Percentiles rank a stretch among this genome's conserved stretches.
Conservation (phyloP, 2,797 vertebrate species). For the Natrix natrix region DNA sequence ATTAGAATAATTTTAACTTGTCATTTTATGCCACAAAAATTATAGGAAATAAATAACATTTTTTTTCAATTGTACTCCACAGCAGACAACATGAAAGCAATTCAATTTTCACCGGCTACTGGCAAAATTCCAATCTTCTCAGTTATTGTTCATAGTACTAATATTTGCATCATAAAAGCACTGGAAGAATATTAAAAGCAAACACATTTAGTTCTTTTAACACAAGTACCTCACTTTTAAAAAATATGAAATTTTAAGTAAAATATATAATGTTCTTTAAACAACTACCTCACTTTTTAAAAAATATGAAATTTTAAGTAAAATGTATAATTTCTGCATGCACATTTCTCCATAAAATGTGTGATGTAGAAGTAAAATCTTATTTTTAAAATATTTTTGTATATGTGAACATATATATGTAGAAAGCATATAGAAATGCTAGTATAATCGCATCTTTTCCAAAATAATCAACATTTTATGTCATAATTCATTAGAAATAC, state of each 20-base stretch:
- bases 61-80: not conserved
- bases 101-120: not conserved
- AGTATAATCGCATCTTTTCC: not conserved
- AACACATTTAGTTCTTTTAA: not conserved
- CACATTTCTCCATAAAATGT: not conserved
- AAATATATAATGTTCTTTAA: not conserved
- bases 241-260: not conserved
- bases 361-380: not conserved
- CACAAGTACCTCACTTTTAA: not conserved
- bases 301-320: not conserved
- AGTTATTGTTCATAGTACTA: not conserved
- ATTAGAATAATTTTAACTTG: not conserved
- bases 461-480: not conserved
- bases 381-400: not conserved
- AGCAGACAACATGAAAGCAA: not conserved
- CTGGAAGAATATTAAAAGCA: not conserved
- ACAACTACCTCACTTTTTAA: not conserved
- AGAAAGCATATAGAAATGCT: not conserved
- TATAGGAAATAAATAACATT: not conserved
- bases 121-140: not conserved
- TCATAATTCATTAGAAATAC: not conserved
- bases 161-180: not conserved
- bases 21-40: not conserved
- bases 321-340: not conserved
- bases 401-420: not conserved